A percentile compares a stretch with the other conserved stretches of the same genome.
phyloP scores from a whole-genome alignment of 1,140 invertebrate genomes.

The Ctenoplectra terminalis region DNA sequence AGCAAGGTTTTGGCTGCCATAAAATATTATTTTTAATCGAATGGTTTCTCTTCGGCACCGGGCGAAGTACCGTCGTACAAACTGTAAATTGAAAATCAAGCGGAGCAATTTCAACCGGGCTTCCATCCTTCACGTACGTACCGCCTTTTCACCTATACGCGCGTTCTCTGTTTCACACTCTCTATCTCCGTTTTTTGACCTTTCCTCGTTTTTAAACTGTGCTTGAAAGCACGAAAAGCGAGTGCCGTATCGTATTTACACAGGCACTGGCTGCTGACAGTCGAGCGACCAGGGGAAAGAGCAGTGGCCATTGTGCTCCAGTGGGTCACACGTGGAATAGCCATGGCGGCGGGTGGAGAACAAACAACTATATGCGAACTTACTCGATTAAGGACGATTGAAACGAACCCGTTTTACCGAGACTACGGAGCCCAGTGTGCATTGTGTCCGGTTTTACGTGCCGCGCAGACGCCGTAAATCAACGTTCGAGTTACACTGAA shows the following conservation, averaged over 20 bases:
- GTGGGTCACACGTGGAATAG: constrained; percentile 69
- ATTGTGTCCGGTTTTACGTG: constrained; percentile 47
- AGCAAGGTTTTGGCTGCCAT: not conserved
- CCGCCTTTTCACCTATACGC: constrained; percentile 42
- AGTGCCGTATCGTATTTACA: constrained; percentile 72
- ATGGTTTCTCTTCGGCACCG: not conserved
- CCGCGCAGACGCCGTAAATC: constrained; percentile 40
- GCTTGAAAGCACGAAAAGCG: constrained; percentile 67
- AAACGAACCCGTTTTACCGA: constrained; percentile 63
- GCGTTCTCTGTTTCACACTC: no score
- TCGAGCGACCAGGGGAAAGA: constrained; percentile 62
- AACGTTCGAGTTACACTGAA: constrained; percentile 39
- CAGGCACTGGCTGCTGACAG: constrained; percentile 68
- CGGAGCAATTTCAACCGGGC: constrained; percentile 58
- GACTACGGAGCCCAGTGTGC: constrained; percentile 25
- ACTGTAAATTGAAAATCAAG: constrained; percentile 70
- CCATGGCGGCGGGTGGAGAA: constrained; percentile 47
- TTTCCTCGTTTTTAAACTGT: constrained; percentile 59
- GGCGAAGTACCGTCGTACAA: constrained; percentile 33
- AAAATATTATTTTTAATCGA: constrained; percentile 63
- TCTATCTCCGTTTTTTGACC: constrained; percentile 27
- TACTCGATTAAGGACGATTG: constrained; percentile 74
- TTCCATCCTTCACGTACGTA: constrained; percentile 16
- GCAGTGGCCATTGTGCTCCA: constrained; percentile 67
- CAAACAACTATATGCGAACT: constrained; percentile 69